These are phyloP conservation scores for Dipodomys stephensi DNA, from an alignment of 2,113 vertebrate species.

Conservation along the genomic window DNA sequence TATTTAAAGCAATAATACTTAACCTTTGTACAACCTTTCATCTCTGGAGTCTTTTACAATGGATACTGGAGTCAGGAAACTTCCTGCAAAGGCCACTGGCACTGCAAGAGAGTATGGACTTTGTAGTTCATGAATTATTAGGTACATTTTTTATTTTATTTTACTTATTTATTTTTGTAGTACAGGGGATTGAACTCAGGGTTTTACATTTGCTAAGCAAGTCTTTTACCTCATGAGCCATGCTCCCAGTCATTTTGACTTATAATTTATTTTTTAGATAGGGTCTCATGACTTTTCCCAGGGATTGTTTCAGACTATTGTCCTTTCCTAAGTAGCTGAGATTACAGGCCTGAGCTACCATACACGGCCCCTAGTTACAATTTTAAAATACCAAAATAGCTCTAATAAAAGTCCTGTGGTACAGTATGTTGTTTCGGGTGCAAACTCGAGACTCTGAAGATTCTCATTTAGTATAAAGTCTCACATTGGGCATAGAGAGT, in stretches of 20 bases:
- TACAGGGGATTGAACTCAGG: no score
- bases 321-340: not conserved
- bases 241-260: no score
- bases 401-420: not conserved
- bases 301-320: no score
- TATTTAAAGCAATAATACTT: constrained; percentile 74
- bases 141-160: constrained; percentile 34
- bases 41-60: constrained; percentile 59
- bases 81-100: constrained; percentile 38
- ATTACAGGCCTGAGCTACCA: not conserved
- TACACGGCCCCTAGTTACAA: not conserved
- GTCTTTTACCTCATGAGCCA: no score
- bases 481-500: not conserved
- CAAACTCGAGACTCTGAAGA: not conserved
- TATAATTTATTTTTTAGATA: no score
- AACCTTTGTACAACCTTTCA: constrained; percentile 64
- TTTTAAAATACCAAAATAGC: constrained; percentile 43
- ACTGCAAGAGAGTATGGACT: constrained; percentile 29
- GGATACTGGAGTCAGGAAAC: constrained; percentile 36
- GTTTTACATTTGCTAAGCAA: no score
- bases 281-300: no score
- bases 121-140: constrained; percentile 54
- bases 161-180: not conserved
- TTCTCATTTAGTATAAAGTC: constrained; percentile 27
- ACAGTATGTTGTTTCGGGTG: constrained; percentile 18